These are phyloP conservation scores for Drosophila subsilvestris DNA, from an alignment of 2,888 invertebrate species.

Conservation along the genomic window DNA sequence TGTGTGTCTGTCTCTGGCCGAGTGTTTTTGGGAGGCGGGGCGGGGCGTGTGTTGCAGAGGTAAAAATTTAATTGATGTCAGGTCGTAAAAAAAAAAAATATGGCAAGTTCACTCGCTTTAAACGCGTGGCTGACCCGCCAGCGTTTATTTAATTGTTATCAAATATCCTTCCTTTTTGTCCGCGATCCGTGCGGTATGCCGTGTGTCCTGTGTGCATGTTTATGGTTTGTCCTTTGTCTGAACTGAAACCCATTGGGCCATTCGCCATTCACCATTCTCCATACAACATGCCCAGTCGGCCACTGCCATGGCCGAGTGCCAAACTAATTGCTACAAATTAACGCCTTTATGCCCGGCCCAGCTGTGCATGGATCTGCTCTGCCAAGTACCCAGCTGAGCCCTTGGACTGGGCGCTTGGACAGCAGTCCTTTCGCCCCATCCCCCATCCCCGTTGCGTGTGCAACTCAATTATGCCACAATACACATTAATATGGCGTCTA, in stretches of 20 bases:
- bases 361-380: conserved; percentile 29
- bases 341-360: conserved; percentile 68
- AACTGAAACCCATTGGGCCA: conserved; percentile 15
- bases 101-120: conserved; percentile 45
- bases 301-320: conserved; percentile 28
- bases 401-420: too few relatives aligned
- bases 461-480: conserved; percentile 53
- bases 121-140: conserved; percentile 34
- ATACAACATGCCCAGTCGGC: background rate
- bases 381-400: conserved; percentile 9
- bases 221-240: conserved; percentile 25
- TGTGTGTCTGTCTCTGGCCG: conserved; percentile 17
- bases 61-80: conserved; percentile 81
- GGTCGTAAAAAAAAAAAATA: conserved; percentile 76
- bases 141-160: conserved; percentile 69
- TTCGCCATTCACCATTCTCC: conserved; percentile 24
- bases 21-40: conserved; percentile 6
- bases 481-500: conserved; percentile 44
- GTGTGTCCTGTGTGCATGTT: conserved; percentile 31
- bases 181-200: conserved; percentile 10
- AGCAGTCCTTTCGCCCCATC: background rate
- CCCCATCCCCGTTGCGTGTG: conserved; percentile 51
- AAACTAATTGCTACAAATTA: conserved; percentile 76
- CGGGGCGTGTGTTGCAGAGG: conserved; percentile 27
- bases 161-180: conserved; percentile 53